Base-by-base conservation (phyloP, 2,113 vertebrate species). In the Trichechus manatus region DNA sequence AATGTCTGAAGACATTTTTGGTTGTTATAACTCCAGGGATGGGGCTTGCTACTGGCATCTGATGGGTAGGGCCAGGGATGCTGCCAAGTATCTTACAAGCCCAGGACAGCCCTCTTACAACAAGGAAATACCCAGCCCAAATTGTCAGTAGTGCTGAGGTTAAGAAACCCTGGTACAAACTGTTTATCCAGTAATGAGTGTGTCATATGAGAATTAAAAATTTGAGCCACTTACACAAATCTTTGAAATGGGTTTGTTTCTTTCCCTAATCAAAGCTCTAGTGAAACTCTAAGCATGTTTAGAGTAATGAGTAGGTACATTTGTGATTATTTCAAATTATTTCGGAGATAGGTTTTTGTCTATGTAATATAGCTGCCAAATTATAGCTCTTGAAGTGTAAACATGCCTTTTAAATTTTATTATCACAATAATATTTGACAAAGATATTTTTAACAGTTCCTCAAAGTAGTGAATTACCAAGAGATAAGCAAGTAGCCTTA, bases 391-490 rank as follows among this genome's bases (percentile, higher is more conserved):
- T 75, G 9, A 79, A 33, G 8, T 77, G 42, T 82, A n/a, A 79
- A 59, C 50, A 3, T 63, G 75, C 19, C 83, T 95, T 93, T 81
- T 42, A 25, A 64, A 59, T 91, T 94, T 64, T 88, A 36, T 90
- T 59, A 72, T 75, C 77, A 44, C 36, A 56, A 59, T 88, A 44
- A 19, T 96, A 14, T 89, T 96, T 90, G 59, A 47, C 72, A 36
- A 36, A 93, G 50, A 36, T 92, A 91, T 93, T 90, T 97, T 97
- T 88, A 92, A 72, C n/a, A 80, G 39, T 79, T 84, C 29, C 25
- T 36, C 1, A 83, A 29, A 72, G 63, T 61, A 53, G 70, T 53
- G 68, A 96, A 39, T 81, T 85, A 82, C 10, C 59, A 81, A 80
- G 79, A 93, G 56, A 82, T 64, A 75, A 95, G 42, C 86, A 94